Base-by-base conservation (phyloP, 2,113 vertebrate genomes). In the Cyprinodon brontotheroides region DNA sequence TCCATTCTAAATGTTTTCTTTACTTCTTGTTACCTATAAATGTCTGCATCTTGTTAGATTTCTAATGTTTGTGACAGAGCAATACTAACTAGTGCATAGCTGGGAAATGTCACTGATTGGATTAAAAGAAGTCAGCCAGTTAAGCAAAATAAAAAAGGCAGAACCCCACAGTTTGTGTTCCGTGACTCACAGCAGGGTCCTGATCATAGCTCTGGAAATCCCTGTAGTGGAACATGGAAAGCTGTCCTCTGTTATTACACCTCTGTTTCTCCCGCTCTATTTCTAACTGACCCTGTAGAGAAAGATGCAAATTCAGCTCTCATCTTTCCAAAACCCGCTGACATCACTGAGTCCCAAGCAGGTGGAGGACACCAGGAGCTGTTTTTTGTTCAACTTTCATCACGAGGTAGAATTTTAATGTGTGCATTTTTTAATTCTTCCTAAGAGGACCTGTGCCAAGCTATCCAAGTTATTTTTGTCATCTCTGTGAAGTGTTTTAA, bases 331-430 rank as follows among this genome's bases (percentile, higher is more conserved):
- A 86, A 92, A 92, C 65, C 68, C 70, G 90, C 91, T 91, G 92
- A 93, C 89, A 85, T 89, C 85, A 88, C 89, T 70, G 75, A 83
- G 83, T 93, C 86, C 89, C 72, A 43, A 57, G 80, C 88, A 90
- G 90, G 89, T 91, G 90, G 87, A 92, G 91, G 89, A 92, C 89
- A 81, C 75, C 79, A 68, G 39, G 43, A 80, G 83, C 70, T 77
- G 70, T 22, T 68, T 60, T 65, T 68, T 53, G 65, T 70, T 72
- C 77, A 76, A 74, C 69, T 70, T 61, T 64, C 17, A 75, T 71
- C 75, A 67, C 75, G 78, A 87, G 84, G 78, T 89, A 68, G 74
- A 64, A 66, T 4, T 45, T 20, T 17, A 2, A 53, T 60, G 36
- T 63, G 47, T 39, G 13, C 9, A 7, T 4, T 72, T 22, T 75